Base-by-base conservation (phyloP, 1,140 invertebrate species). In the Brachionus paranguensis region DNA sequence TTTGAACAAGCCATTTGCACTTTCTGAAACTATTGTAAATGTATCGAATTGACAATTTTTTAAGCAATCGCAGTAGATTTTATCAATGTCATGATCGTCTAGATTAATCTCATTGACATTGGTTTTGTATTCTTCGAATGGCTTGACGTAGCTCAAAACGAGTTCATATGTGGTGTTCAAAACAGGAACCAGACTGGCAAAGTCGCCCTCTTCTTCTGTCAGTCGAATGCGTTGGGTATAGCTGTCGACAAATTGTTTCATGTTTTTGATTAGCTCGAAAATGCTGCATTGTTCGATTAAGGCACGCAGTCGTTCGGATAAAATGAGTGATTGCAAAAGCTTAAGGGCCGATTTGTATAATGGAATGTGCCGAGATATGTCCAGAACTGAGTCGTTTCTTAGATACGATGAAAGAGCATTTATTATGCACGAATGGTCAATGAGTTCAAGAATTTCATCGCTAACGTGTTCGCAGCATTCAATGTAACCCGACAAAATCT, bases 321-420 rank as follows among this genome's bases (percentile, higher is more conserved):
- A 90, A 8, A 94, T 93, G 85, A 96, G 91, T 4, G 94, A 93
- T 85, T 95, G 91, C 68, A 96, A 91, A 60, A 95, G 89, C 86
- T 94, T 92, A 84, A 96, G 89, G 84, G 96, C 92, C 37, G 94
- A 93, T 87, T 93, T 92, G 89, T 97, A 97, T 64, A 97, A 90
- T 7, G 95, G 95, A 88, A 96, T 95, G 89, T 97, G 95, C 11
- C 95, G 92, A 6, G 95, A 95, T 93, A 97, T 96, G 88, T 97
- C 96, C 86, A 97, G 89, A 72, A 97, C 95, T 90, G 95, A 97
- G 89, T 97, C 96, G 87, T 98, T 97, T 85, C 95, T 91, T 29
- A 98, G 91, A 86, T 98, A 97, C 0, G 95, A 96, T 84, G 94
- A 94, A 7, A 97, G 91, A 11, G 94, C 95, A 20, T 94, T 93